Evolutionary conservation across 1,140 invertebrate species (phyloP), one percentile per base, ranked within the genome.

Genomic region (Lasaia peninsularis): DNA sequence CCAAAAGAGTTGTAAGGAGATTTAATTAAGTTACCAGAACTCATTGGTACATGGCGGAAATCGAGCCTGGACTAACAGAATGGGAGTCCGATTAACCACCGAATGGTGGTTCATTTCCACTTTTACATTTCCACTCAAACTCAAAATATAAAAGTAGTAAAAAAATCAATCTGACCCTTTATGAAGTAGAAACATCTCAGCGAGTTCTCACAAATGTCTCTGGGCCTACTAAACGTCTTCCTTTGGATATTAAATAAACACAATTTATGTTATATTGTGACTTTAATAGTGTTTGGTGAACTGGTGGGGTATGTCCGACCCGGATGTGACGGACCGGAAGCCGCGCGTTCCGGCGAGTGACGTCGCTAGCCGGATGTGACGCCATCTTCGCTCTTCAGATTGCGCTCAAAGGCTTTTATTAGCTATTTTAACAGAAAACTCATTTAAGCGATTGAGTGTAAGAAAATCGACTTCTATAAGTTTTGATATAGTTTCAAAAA

Each of bases 281-380:
- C 28, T 24, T 51, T 51, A 51, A 51, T 51, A 28, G 34, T 18
- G 16, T 24, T 56, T 33, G 40, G 28, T 33, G 31, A 32, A 56
- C 11, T 24, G 44, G 49, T 24, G 4, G 49, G 35, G 53, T 52
- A 55, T 56, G 28, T 53, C 35, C 60, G 52, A 24, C 10, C 18
- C 60, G 63, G 60, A 62, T 52, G 53, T 64, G 62, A 60, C 62
- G 52, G 60, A 10, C 62, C 69, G 69, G 69, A 72, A 59, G 64
- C 50, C 58, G 34, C 57, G 0, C 52, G 64, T 58, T 69, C 67
- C 66, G 69, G 57, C 57, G 60, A 35, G 48, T 65, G 67, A 65
- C 64, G 64, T 69, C 67, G 55, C 59, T 51, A n/a, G 56, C 55
- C 57, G 70, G 70, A 67, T 64, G 61, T 58, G 58, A 58, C 61